phyloP scores from a whole-genome alignment of 2,888 invertebrate genomes.

The Cephus nigrinus region DNA sequence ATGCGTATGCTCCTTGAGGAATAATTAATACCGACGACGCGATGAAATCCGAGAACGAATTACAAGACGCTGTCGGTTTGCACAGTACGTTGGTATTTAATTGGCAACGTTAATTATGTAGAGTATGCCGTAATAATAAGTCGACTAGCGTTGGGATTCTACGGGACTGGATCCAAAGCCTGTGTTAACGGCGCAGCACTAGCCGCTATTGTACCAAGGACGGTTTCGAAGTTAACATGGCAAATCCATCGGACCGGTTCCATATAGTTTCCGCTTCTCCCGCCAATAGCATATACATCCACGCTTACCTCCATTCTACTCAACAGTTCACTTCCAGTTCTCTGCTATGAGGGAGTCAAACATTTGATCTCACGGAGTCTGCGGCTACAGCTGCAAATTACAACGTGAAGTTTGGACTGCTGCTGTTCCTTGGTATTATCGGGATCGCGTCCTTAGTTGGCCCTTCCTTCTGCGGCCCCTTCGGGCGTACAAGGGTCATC shows the following conservation, averaged over 20 bases:
- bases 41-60: neutral
- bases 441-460: neutral
- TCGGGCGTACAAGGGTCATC: neutral
- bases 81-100: neutral
- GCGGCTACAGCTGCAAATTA: neutral
- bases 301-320: neutral
- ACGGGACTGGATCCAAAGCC: neutral
- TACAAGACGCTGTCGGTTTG: neutral
- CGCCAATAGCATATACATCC: neutral
- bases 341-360: neutral
- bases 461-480: neutral
- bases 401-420: neutral
- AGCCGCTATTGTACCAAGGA: neutral
- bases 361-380: neutral
- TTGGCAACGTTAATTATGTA: neutral
- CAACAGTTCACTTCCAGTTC: neutral
- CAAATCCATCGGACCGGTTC: conserved; percentile 16
- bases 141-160: neutral
- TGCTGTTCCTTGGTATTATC: neutral
- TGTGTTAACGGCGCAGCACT: neutral
- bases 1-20: neutral
- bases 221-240: conserved; percentile 5
- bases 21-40: neutral
- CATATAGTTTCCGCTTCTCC: neutral
- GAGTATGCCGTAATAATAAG: neutral